Base-by-base conservation (phyloP, 2,888 invertebrate genomes). In the Cephus pygmeus region DNA sequence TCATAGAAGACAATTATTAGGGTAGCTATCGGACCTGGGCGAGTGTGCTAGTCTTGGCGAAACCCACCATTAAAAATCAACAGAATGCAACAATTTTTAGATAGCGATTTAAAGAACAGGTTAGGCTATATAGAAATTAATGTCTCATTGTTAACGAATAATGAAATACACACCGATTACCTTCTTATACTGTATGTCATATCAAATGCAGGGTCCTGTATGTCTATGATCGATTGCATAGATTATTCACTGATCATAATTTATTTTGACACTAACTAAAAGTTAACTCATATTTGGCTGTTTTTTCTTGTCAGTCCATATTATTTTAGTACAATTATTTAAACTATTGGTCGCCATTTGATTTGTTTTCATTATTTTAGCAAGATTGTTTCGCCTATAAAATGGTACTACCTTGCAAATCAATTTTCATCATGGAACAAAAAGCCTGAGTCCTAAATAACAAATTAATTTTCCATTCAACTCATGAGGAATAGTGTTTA, bases 71-170 rank as follows among this genome's bases (percentile, higher is more conserved):
- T 82, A 71, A 81, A 81, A 76, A 82, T 87, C 87, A 88, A 87
- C 88, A 87, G 88, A 88, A 88, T 88, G 87, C 87, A 89, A 88
- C 87, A 86, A 84, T 87, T 87, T 86, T 86, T 82, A 79, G 75
- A 82, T 82, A 79, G 80, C 34, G 31, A 71, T 31, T 56, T 6
- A 71, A 31, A 11, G 11, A 80, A 73, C 74, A 75, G 69, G 73
- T 76, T 73, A 69, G 76, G 77, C 31, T 23, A 34, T 12, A 71
- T 71, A 71, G 12, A 71, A 31, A 71, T 71, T 34, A 71, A 31
- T 12, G 4, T 71, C 33, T 71, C 15, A 71, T 71, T 71, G 31
- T 33, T 33, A 71, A 31, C 71, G 31, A 33, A 12, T 4, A 30
- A 34, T 31, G 12, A 71, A 71, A 56, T 9, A 23, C 23, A 56